A percentile compares a stretch with the other conserved stretches of the same genome.
Conservation (phyloP, 2,113 vertebrate species). For the Enhydra lutris region DNA sequence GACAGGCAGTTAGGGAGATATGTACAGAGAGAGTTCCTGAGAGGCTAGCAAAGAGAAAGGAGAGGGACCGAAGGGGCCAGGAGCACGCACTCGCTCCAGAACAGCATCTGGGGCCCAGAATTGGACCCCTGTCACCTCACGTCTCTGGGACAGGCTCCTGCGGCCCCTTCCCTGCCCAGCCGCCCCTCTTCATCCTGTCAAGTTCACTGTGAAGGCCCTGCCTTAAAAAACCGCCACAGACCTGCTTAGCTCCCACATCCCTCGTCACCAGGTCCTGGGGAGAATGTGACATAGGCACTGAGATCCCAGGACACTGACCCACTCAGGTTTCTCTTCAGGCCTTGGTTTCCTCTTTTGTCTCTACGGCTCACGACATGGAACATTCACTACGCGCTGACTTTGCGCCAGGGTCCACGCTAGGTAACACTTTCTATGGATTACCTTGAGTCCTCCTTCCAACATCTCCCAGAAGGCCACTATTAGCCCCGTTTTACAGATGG, state of each 20-base stretch:
- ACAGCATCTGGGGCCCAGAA: background rate
- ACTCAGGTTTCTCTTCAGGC: background rate
- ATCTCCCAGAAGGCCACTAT: background rate
- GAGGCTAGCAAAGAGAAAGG: background rate
- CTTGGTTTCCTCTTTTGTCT: background rate
- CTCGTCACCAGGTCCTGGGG: background rate
- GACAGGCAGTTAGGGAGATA: constrained; percentile 24
- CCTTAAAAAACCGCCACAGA: background rate
- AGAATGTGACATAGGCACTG: background rate
- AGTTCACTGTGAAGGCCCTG: background rate
- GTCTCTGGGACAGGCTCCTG: no score
- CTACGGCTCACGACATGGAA: background rate
- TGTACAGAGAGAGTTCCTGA: constrained; percentile 1
- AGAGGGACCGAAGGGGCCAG: background rate
- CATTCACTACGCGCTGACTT: fast-evolving
- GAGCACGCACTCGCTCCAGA: background rate
- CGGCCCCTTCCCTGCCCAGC: background rate
- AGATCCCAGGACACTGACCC: background rate
- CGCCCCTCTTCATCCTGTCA: background rate
- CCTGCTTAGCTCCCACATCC: no score
- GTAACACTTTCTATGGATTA: background rate
- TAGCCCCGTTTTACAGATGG: background rate
- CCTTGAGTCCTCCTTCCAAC: background rate
- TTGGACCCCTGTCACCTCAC: fast-evolving
- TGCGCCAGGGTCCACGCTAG: background rate